A percentile compares a stretch with the other conserved stretches of the same genome.
Conservation (phyloP, 2,797 vertebrate species). For the Rhabdophis nuchalis region DNA sequence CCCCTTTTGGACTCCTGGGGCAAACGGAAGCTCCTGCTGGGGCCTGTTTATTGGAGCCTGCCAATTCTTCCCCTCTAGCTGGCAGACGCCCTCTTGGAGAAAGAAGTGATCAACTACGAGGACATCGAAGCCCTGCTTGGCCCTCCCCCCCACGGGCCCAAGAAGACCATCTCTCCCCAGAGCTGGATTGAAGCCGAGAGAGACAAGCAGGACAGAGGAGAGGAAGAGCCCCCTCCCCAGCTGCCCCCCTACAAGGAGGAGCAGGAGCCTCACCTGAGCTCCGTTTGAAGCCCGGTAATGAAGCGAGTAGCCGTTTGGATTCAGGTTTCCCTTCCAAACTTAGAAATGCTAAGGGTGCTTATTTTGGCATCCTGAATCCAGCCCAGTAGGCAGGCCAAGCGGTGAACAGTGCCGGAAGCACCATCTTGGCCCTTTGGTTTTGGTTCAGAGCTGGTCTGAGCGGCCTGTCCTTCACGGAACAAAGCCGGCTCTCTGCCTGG, state of each 20-base stretch:
- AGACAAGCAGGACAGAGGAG: slow-evolving; percentile 84
- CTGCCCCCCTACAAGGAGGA: slow-evolving; percentile 65
- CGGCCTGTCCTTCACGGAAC: neutral
- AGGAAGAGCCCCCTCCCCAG: slow-evolving; percentile 74
- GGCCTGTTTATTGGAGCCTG: neutral
- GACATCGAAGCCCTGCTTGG: slow-evolving; percentile 93
- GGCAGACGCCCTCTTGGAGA: slow-evolving; percentile 86
- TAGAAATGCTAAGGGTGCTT: neutral
- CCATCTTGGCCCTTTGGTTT: neutral
- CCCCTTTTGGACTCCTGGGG: neutral
- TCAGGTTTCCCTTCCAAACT: neutral
- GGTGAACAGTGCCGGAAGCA: neutral
- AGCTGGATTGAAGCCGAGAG: slow-evolving; percentile 89
- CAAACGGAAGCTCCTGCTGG: neutral
- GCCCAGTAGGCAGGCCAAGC: neutral
- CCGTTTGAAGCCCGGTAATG: slow-evolving; percentile 6
- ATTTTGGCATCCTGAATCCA: neutral
- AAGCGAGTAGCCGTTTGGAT: neutral
- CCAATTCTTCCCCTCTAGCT: slow-evolving; percentile 70
- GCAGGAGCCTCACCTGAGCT: slow-evolving; percentile 63
- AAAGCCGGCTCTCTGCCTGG: neutral
- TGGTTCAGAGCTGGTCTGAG: neutral
- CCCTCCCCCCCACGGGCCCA: slow-evolving; percentile 84
- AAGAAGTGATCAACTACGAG: slow-evolving; percentile 92
- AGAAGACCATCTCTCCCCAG: slow-evolving; percentile 91